Base-by-base conservation (phyloP, 37 sponge, comb jelly and placozoan species). In the Bolinopsis microptera region DNA sequence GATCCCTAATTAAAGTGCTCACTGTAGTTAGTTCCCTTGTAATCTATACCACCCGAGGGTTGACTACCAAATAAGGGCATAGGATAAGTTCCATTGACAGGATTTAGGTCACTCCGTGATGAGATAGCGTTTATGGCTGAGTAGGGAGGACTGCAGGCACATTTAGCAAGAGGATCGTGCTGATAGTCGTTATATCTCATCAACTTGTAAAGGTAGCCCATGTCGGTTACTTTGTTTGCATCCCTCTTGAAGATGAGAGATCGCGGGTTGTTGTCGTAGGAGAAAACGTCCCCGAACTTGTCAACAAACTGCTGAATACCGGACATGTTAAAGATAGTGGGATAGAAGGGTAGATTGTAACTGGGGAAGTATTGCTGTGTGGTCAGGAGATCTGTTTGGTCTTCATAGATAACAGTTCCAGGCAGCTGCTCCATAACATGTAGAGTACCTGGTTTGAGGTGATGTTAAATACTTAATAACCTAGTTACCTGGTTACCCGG, bases 111-210 rank as follows among this genome's bases (percentile, higher is more conserved):
- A 36, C 94, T 95, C n/a, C 99, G 96, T 32, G 99, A 96, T 25
- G 96, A 82, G 25, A 98, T 96, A 22, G 93, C 96, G 76, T 98
- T 97, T 75, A 97, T 97, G 28, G 93, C 99, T 0, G 96, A 96
- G 83, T 96, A 96, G 26, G 97, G 97, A 48, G 99, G 99, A 26
- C 96, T 94, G 83, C 99, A 98, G 88, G 96, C 93, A 68, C 99
- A 98, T 1, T 75, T 82, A 25, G 96, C 95, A 37, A 96, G 92
- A 23, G 96, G 95, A 69, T 98, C 99, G 86, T 96, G 93, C 88
- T 94, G 39, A 93, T 95, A 98, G 95, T 98, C 93, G 83, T 98
- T 98, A 93, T 98, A 98, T 96, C 97, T 94, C 99, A 97, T 97
- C 68, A 98, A 94, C 0, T 93, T 32, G 1, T 94, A 76, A 69